Evolutionary conservation across 2,113 vertebrate species (phyloP).

Genomic region (Nyctereutes procyonoides): DNA sequence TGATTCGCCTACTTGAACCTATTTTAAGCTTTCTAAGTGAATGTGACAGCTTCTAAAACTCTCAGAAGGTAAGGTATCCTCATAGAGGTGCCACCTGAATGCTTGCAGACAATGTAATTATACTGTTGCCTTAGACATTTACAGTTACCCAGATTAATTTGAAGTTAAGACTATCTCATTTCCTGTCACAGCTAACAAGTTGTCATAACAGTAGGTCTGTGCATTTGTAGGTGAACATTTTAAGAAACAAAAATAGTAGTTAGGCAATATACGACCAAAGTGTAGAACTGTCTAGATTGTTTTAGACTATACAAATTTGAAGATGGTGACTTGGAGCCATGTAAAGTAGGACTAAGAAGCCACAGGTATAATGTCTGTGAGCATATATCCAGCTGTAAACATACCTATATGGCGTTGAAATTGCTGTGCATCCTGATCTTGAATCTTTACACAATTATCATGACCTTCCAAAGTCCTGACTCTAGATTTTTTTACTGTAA

Average conservation of each 20-base stretch:
- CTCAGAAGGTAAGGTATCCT: slow-evolving; percentile 4
- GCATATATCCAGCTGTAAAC: neutral
- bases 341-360: neutral
- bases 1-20: slow-evolving; percentile 33
- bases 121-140: neutral
- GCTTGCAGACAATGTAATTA: slow-evolving; percentile 13
- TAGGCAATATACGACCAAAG: neutral
- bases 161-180: neutral
- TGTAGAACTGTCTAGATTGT: neutral
- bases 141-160: slow-evolving; percentile 8
- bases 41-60: slow-evolving; percentile 51
- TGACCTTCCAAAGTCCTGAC: slow-evolving; percentile 1
- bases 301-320: neutral
- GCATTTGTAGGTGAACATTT: slow-evolving; percentile 22
- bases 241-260: slow-evolving; percentile 12
- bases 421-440: neutral
- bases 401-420: neutral
- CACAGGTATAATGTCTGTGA: neutral
- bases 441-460: neutral
- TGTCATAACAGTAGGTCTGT: slow-evolving; percentile 34
- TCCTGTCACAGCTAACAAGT: neutral
- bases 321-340: neutral
- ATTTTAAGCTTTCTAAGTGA: slow-evolving; percentile 55
- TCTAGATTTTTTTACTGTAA: neutral
- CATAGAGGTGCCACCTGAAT: slow-evolving; percentile 20